Conservation (phyloP, 2,888 invertebrate species). For the Pantelozetes paolii region DNA sequence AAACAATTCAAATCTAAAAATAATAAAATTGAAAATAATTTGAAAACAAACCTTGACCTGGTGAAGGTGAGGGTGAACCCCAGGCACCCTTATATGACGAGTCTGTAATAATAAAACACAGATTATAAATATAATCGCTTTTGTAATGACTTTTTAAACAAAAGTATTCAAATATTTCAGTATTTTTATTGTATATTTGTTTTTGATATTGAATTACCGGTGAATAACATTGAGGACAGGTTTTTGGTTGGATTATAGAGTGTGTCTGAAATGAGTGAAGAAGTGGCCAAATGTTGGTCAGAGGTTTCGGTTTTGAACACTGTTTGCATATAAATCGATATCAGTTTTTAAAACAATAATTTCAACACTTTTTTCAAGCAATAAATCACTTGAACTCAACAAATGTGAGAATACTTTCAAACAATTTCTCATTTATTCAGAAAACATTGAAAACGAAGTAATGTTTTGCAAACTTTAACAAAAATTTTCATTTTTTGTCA, state of each 20-base stretch:
- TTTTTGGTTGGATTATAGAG: slow-evolving; percentile 24
- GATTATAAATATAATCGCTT: no score
- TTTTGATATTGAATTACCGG: no score
- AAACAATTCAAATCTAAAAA: background rate
- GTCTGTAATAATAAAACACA: slow-evolving; percentile 59
- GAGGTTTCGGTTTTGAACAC: slow-evolving; percentile 1
- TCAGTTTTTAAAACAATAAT: background rate
- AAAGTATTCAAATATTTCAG: background rate
- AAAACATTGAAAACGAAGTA: no score
- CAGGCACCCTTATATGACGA: slow-evolving; percentile 81
- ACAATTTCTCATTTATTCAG: no score
- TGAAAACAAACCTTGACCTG: slow-evolving; percentile 45
- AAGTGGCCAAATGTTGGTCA: slow-evolving; percentile 30
- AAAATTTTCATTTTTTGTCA: background rate
- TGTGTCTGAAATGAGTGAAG: slow-evolving; percentile 13
- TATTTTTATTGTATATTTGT: background rate
- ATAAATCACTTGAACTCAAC: no score
- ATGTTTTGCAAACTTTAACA: slow-evolving; percentile 8
- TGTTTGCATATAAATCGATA: slow-evolving; percentile 24
- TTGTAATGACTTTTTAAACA: no score
- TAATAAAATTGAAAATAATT: slow-evolving; percentile 1
- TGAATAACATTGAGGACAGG: slow-evolving; percentile 22
- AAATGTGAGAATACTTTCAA: no score
- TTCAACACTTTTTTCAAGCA: background rate
- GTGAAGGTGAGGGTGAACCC: slow-evolving; percentile 52